phyloP scores from a whole-genome alignment of 2,113 vertebrate species.

The Calidris pygmaea region DNA sequence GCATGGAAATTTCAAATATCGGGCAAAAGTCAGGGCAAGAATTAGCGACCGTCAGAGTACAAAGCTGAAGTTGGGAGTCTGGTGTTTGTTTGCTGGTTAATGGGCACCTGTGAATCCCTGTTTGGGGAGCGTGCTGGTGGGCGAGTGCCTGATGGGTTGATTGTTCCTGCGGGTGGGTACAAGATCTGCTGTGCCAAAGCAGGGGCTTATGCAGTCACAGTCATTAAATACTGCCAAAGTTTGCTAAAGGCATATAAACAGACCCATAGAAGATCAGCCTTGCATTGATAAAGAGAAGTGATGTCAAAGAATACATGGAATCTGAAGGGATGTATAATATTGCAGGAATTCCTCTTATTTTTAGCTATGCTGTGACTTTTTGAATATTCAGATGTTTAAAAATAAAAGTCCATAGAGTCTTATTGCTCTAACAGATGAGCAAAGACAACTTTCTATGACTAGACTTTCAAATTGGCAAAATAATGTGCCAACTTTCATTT shows the following conservation, averaged over 20 bases:
- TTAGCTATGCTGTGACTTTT: neutral
- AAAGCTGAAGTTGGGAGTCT: fast-evolving
- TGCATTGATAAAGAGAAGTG: fast-evolving
- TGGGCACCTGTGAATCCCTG: neutral
- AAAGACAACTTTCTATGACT: neutral
- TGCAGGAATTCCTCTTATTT: neutral
- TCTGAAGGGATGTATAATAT: neutral
- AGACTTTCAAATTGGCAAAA: no score
- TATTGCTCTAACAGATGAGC: neutral
- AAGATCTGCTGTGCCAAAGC: neutral
- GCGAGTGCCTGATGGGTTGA: neutral
- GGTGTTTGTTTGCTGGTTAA: neutral
- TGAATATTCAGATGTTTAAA: neutral
- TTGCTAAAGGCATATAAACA: neutral
- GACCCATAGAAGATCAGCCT: neutral
- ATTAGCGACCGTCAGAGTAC: neutral
- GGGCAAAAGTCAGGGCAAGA: neutral
- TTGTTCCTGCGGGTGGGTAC: neutral
- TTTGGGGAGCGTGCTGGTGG: neutral
- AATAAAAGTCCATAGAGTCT: neutral
- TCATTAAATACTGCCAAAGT: neutral
- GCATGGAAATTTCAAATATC: neutral
- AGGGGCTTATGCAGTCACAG: neutral
- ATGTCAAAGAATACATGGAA: neutral
- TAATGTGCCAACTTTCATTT: neutral